These are phyloP conservation scores for Digitonthophagus gazella DNA, from an alignment of 2,888 invertebrate species.

Conservation along the genomic window DNA sequence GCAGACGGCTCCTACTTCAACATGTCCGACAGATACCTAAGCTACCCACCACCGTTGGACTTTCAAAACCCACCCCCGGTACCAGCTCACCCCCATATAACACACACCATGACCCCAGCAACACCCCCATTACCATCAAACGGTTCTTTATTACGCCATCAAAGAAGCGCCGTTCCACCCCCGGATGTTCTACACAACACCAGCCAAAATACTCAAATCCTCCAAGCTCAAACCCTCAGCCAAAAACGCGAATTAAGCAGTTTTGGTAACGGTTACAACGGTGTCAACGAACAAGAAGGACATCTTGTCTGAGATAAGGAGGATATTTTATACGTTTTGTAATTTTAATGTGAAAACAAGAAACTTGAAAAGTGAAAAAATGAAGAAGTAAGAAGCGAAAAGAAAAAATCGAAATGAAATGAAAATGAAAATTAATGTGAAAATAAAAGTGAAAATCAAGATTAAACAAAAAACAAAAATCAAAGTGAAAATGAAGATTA, in stretches of 20 bases:
- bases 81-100: constrained; percentile 58
- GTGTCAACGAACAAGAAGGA: constrained; percentile 52
- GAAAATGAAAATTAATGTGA: constrained; percentile 17
- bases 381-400: not conserved
- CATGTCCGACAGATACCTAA: constrained; percentile 77
- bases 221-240: constrained; percentile 49
- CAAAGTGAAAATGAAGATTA: not conserved
- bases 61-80: constrained; percentile 58
- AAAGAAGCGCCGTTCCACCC: constrained; percentile 45
- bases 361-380: constrained; percentile 19
- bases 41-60: constrained; percentile 73
- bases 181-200: constrained; percentile 53
- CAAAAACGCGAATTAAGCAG: constrained; percentile 50
- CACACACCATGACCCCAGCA: constrained; percentile 50
- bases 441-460: constrained; percentile 20
- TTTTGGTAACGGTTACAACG: constrained; percentile 50
- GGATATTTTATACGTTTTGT: constrained; percentile 39
- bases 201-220: constrained; percentile 49
- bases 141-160: constrained; percentile 48
- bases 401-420: constrained; percentile 1
- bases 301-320: constrained; percentile 52
- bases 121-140: constrained; percentile 46
- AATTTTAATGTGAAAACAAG: constrained; percentile 24
- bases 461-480: constrained; percentile 9
- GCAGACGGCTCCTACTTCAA: constrained; percentile 78